Conservation (phyloP, 2,797 vertebrate species). For the Todus mexicanus region DNA sequence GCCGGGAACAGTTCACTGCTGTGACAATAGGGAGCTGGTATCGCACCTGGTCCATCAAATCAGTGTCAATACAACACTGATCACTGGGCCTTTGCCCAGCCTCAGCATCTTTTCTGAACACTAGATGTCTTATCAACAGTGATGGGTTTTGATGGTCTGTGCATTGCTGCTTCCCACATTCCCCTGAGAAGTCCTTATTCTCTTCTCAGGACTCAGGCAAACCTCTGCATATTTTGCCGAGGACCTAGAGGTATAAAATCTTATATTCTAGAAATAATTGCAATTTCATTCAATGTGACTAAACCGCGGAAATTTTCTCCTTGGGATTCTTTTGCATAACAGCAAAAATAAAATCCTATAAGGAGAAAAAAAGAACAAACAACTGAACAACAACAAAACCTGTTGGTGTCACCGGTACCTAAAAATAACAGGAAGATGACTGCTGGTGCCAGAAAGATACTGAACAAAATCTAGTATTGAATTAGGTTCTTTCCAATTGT, state of each 20-base stretch:
- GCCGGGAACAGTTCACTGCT: no score
- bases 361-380: no score
- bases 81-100: no score
- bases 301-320: conserved; percentile 14
- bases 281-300: neutral
- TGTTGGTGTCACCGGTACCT: conserved; percentile 52
- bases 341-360: neutral
- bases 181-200: neutral
- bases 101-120: no score
- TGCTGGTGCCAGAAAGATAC: conserved; percentile 57
- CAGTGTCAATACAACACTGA: no score
- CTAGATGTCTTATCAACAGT: no score
- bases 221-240: neutral
- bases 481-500: conserved; percentile 49
- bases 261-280: neutral
- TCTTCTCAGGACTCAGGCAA: neutral
- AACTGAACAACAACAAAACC: no score
- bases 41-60: no score
- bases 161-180: no score
- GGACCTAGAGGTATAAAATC: neutral
- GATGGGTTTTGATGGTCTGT: no score
- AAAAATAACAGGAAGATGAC: conserved; percentile 56
- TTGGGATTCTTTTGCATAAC: neutral
- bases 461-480: conserved; percentile 54
- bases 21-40: no score